Percentiles rank a stretch among this genome's conserved stretches.
phyloP scores from a whole-genome alignment of 53 echinoderm and acorn worm species.

The Apostichopus leukothele region DNA sequence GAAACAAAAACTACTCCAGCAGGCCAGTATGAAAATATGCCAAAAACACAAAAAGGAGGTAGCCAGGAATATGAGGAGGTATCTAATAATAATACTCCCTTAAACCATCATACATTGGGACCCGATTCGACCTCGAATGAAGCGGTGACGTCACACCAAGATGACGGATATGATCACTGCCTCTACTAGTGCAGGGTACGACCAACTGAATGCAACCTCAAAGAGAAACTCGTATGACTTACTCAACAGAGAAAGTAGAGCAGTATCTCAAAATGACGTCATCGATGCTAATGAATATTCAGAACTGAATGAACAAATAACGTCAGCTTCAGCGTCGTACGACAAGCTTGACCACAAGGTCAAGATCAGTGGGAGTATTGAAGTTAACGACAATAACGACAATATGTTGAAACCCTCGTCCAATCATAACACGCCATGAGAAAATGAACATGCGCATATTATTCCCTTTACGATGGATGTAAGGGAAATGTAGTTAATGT shows the following conservation, averaged over 20 bases:
- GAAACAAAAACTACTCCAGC: neutral
- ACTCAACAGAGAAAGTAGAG: neutral
- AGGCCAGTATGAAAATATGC: neutral
- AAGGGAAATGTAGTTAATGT: too few species aligned
- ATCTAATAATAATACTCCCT: neutral
- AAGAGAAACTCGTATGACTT: neutral
- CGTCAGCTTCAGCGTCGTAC: neutral
- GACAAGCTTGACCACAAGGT: neutral
- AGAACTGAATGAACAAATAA: neutral
- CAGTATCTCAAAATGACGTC: neutral
- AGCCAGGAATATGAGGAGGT: slow-evolving; percentile 4
- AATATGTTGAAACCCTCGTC: too few species aligned
- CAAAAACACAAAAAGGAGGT: neutral
- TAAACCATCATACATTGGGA: slow-evolving; percentile 10
- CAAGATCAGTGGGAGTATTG: too few species aligned
- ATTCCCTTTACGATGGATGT: too few species aligned
- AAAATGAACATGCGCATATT: too few species aligned
- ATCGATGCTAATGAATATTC: neutral
- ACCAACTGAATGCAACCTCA: neutral
- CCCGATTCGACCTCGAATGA: neutral
- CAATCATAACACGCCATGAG: too few species aligned
- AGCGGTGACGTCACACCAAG: slow-evolving; percentile 1
- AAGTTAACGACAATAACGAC: too few species aligned
- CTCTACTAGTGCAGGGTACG: neutral
- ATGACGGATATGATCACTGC: neutral